Evolutionary conservation across 1,140 invertebrate species (phyloP).

Genomic region (Meloidogyne floridensis): DNA sequence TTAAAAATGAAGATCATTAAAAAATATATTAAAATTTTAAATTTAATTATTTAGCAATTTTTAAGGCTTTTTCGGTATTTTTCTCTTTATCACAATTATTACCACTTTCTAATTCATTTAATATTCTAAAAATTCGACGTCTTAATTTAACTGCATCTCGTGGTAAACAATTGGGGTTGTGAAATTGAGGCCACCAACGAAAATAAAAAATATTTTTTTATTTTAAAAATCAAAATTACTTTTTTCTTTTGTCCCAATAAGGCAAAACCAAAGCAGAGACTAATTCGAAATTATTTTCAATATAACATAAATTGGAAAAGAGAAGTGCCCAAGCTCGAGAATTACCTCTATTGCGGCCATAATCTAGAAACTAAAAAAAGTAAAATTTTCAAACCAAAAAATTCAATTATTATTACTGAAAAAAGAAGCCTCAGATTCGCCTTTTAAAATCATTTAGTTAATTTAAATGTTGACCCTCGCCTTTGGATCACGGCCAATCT

Average conservation of each 20-base stretch:
- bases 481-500: neutral
- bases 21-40: neutral
- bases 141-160: slow-evolving; percentile 13
- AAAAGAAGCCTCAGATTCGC: neutral
- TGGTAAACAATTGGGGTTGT: neutral
- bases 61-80: too few species aligned
- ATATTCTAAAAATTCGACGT: slow-evolving; percentile 5
- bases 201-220: neutral
- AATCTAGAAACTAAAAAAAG: slow-evolving; percentile 19
- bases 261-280: slow-evolving; percentile 13
- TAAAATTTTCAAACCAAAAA: neutral
- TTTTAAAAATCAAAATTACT: slow-evolving; percentile 8
- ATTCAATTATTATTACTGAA: neutral
- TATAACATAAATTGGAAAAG: slow-evolving; percentile 26
- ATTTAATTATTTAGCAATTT: neutral
- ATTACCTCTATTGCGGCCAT: slow-evolving; percentile 16
- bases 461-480: neutral
- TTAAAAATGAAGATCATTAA: too few species aligned
- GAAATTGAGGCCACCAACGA: slow-evolving; percentile 28
- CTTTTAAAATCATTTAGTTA: neutral
- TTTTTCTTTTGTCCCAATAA: slow-evolving; percentile 15
- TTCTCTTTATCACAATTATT: neutral
- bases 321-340: slow-evolving; percentile 21
- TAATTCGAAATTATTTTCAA: slow-evolving; percentile 18
- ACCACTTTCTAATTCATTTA: neutral